phyloP scores from a whole-genome alignment of 2,888 invertebrate species.

The Orthosia cruda region DNA sequence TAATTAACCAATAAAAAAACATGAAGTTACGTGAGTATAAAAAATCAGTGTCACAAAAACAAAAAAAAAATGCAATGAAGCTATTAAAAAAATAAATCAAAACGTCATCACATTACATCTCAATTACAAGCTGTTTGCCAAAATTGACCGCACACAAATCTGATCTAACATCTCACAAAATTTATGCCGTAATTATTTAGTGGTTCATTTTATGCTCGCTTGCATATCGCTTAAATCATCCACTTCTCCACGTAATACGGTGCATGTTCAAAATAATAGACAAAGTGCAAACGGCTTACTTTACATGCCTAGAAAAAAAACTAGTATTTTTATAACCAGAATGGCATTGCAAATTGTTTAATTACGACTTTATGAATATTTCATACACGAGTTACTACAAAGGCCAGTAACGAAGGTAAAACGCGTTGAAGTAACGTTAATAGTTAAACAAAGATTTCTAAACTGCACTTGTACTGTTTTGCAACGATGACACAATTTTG shows the following conservation, averaged over 20 bases:
- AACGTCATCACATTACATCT: conserved; percentile 7
- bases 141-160: conserved; percentile 17
- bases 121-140: conserved; percentile 29
- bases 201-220: conserved; percentile 50
- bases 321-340: conserved; percentile 71
- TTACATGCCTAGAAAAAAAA: conserved; percentile 56
- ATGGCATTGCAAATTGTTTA: conserved; percentile 82
- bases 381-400: conserved; percentile 80
- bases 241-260: conserved; percentile 34
- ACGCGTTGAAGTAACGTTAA: conserved; percentile 69
- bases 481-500: conserved; percentile 69
- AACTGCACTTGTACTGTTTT: conserved; percentile 67
- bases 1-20: conserved; percentile 18
- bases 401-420: conserved; percentile 83
- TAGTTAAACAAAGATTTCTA: conserved; percentile 67
- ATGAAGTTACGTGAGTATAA: neutral
- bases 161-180: conserved; percentile 47
- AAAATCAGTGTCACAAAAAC: neutral
- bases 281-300: conserved; percentile 51
- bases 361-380: conserved; percentile 83
- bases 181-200: conserved; percentile 45
- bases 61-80: neutral
- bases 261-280: conserved; percentile 58
- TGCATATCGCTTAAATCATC: conserved; percentile 62
- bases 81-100: neutral